A percentile compares a stretch with the other conserved stretches of the same genome.
These are phyloP conservation scores for Lamprotornis superbus DNA, from an alignment of 2,113 vertebrate genomes.

Conservation along the genomic window DNA sequence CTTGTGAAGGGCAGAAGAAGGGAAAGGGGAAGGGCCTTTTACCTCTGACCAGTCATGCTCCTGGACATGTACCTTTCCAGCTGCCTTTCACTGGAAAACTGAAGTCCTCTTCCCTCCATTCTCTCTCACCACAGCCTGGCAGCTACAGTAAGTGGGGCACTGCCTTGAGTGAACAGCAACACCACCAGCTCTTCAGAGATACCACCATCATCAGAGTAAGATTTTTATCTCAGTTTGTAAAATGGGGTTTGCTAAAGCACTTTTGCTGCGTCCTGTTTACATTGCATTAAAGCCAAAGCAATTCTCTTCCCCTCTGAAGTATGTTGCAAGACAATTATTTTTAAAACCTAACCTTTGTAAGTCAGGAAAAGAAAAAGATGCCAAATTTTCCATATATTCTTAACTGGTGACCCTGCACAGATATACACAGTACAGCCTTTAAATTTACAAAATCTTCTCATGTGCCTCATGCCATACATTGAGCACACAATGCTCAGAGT, in stretches of 20 bases:
- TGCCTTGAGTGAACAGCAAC: not conserved
- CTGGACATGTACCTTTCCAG: not conserved
- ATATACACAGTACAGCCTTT: not conserved
- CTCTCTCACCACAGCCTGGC: not conserved
- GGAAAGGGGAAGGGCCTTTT: not conserved
- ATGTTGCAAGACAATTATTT: not conserved
- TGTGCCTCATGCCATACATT: fast-evolving
- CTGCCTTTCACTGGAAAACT: not conserved
- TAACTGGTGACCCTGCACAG: not conserved
- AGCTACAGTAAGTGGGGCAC: not conserved
- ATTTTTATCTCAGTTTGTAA: not conserved
- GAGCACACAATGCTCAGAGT: fast-evolving
- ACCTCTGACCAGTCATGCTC: not conserved
- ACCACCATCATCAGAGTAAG: not conserved
- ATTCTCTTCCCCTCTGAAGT: not conserved
- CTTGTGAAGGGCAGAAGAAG: not conserved
- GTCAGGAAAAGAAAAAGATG: not conserved
- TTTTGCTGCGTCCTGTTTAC: not conserved
- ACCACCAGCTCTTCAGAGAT: not conserved
- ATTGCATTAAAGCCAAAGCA: not conserved
- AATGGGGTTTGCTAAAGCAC: not conserved
- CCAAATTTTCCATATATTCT: not conserved
- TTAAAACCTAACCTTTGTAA: not conserved
- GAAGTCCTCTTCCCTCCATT: not conserved
- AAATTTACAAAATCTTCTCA: not conserved